Evolutionary conservation across 2,797 vertebrate genomes (phyloP), one percentile per base, ranked within the genome.

Genomic region (Centroberyx gerrardi): DNA sequence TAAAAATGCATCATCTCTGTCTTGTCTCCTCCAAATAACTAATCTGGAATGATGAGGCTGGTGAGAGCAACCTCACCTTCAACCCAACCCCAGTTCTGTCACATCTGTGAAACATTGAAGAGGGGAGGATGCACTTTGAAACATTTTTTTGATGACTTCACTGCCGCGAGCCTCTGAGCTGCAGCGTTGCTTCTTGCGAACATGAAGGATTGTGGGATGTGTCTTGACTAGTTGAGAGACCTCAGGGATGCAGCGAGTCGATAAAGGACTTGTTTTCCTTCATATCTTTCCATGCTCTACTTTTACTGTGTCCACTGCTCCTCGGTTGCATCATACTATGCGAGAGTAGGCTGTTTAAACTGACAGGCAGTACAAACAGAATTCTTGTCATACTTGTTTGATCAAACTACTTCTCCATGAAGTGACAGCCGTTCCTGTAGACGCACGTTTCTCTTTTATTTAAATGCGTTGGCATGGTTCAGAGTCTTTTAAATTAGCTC

Each of bases 1-100:
- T 63, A 84, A 76, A 83, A 74, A 84, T 87, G 79, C 74, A 86
- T 76, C 1, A 8, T 46, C 77, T 80, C 76, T 55, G 36, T 44
- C 62, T 52, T 29, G 4, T 53, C 69, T 53, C 42, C 61, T 70
- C 68, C 69, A 62, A 67, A 72, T 81, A 82, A 71, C 55, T 82
- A 29, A 68, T 64, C 44, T 59, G 42, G 78, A 69, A 46, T 69
- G 58, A 81, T 66, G 72, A 75, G 62, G 60, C 13, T 28, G 44
- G 18, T 56, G 52, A 61, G 33, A 33, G 66, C 33, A 74, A 15
- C 44, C 31, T 78, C 55, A 36, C 66, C 64, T 72, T 59, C 33
- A 71, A 59, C 70, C 51, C 58, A 63, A 3, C 54, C 44, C 8
- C 12, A 2, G 15, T 4, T 46, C 68, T 58, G 55, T 74, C 42